Evolutionary conservation across 2,113 vertebrate species (phyloP), one percentile per base, ranked within the genome.

Genomic region (Vulpes vulpes): DNA sequence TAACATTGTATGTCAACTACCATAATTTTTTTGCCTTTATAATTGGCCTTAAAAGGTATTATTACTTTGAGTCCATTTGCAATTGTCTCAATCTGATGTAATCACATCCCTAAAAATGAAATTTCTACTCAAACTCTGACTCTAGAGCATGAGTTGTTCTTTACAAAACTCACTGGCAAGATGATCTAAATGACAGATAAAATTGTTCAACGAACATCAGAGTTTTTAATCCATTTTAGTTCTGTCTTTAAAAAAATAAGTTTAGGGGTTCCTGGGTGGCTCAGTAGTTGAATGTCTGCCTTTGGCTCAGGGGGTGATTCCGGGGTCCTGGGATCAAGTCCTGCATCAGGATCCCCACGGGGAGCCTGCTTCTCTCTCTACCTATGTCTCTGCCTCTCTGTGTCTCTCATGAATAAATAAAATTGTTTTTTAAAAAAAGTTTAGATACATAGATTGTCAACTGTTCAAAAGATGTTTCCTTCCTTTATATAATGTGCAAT

Each of bases 141-240:
- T 81, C 16, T 65, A 93, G 49, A 94, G 38, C 5, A 81, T 15
- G 83, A 90, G 51, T 74, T 78, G 3, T 79, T 74, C 62, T 79
- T 91, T 80, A 83, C 4, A 96, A 83, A 86, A 25, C 5, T 74
- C 17, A 85, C 35, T 86, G 69, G 81, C 23, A 62, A 88, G 22
- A 94, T 93, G 38, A 90, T n/a, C 27, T 91, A 97, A 93, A 91
- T 62, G 14, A 64, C 27, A 89, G 20, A 74, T 16, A 93, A 0
- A n/a, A 59, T 0, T 88, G 27, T 73, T 93, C 53, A 53, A 51
- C 67, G 53, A 81, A 16, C n/a, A 85, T 64, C 71, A 80, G 86
- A 74, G n/a, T 81, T 96, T 86, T 71, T 86, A 89, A 93, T 71
- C 76, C 5, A 97, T 88, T 89, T 94, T 93, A 91, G 12, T 82